Evolutionary conservation across 2,113 vertebrate genomes (phyloP).

Genomic region (Embiotoca jacksoni): DNA sequence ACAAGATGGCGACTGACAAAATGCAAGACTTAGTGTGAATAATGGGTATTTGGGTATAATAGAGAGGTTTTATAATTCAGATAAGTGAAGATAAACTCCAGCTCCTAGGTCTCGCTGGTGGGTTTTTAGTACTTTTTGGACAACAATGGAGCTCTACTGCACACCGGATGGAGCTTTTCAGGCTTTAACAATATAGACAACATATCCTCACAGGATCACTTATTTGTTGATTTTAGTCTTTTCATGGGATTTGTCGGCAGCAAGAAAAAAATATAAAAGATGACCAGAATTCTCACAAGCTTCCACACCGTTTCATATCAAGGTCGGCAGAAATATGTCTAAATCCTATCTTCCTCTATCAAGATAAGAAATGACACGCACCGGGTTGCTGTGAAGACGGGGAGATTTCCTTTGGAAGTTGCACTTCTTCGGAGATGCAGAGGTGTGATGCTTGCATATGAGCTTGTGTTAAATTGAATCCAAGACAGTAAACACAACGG

Average conservation of each 20-base stretch:
- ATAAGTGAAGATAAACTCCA: not conserved
- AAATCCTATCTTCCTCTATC: not conserved
- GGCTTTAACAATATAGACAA: not conserved
- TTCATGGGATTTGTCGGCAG: not conserved
- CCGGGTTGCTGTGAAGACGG: not conserved
- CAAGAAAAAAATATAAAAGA: not conserved
- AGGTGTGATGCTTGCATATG: not conserved
- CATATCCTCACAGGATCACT: not conserved
- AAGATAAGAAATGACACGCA: not conserved
- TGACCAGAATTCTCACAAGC: not conserved
- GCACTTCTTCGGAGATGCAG: not conserved
- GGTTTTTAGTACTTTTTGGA: not conserved
- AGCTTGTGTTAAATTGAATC: constrained; percentile 1
- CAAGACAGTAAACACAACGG: not conserved
- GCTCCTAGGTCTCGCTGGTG: not conserved
- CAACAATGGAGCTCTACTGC: not conserved
- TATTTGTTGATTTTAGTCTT: not conserved
- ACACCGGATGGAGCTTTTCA: not conserved
- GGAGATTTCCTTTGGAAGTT: not conserved
- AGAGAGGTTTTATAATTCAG: too few relatives aligned
- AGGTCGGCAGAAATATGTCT: not conserved
- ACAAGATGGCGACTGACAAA: too few relatives aligned
- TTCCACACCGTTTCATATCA: not conserved
- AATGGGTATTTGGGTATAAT: too few relatives aligned
- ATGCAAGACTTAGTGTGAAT: too few relatives aligned